phyloP scores from a whole-genome alignment of 1,140 invertebrate species.

The Camponotus floridanus region DNA sequence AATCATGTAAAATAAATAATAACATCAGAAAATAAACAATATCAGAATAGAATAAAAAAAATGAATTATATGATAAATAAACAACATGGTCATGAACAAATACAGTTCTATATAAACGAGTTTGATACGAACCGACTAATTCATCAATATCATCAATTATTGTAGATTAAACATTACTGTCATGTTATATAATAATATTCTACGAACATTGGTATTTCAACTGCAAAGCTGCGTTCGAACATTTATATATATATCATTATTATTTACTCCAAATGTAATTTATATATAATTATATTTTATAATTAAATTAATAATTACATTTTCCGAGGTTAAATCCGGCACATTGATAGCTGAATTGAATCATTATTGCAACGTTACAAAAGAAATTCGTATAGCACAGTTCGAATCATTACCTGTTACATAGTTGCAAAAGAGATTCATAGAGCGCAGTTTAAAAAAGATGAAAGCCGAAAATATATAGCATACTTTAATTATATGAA shows the following conservation, averaged over 20 bases:
- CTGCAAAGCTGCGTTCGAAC: neutral
- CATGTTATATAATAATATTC: neutral
- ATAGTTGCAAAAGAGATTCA: neutral
- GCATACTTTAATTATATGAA: neutral
- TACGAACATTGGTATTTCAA: neutral
- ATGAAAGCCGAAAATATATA: neutral
- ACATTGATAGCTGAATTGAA: slow-evolving; percentile 1
- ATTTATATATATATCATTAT: neutral
- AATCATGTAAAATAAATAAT: neutral
- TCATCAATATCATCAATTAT: neutral
- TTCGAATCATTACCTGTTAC: neutral
- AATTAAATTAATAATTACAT: neutral
- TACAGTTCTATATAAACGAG: neutral
- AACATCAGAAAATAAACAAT: too few relatives aligned
- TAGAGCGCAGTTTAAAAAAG: neutral
- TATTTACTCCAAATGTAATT: neutral
- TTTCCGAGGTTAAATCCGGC: slow-evolving; percentile 1
- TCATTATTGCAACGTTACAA: slow-evolving; percentile 2
- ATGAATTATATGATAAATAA: neutral
- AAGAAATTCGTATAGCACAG: neutral
- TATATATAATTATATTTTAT: too few relatives aligned
- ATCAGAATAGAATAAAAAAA: neutral
- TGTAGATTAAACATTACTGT: neutral
- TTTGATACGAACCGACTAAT: slow-evolving; percentile 17
- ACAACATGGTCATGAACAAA: neutral